Percentiles rank a stretch among this genome's conserved stretches.
These are phyloP conservation scores for Labeo catla DNA, from an alignment of 2,113 vertebrate species.

Conservation along the genomic window DNA sequence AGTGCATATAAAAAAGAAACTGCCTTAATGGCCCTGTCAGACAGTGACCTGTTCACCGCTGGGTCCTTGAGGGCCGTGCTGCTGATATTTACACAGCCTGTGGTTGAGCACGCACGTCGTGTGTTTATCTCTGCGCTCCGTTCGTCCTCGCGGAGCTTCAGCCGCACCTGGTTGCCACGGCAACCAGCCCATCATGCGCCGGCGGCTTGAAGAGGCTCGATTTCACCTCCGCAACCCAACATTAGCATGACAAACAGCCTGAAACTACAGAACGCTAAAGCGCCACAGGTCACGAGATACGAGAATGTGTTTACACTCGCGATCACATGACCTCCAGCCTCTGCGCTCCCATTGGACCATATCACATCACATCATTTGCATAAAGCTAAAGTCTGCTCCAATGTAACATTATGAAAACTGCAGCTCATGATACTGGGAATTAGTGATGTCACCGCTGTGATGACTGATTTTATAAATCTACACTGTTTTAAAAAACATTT, in stretches of 20 bases:
- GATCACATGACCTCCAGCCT: not conserved
- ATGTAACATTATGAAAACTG: not conserved
- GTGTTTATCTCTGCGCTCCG: slow-evolving; percentile 22
- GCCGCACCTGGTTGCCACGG: slow-evolving; percentile 36
- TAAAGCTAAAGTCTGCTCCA: not conserved
- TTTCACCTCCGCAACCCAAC: not conserved
- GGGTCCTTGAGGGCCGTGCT: not conserved
- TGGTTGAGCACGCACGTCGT: not conserved
- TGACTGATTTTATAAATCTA: not conserved
- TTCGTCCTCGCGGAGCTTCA: slow-evolving; percentile 11
- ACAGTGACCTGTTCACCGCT: not conserved
- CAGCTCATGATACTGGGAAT: not conserved
- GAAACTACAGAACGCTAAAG: not conserved
- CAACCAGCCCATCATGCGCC: not conserved
- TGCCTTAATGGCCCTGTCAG: not conserved
- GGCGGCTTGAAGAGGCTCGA: not conserved
- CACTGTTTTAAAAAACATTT: too few species aligned
- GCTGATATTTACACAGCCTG: slow-evolving; percentile 19
- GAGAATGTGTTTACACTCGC: not conserved
- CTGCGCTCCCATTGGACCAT: not conserved
- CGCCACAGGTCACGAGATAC: not conserved
- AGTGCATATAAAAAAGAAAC: not conserved
- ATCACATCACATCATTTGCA: not conserved
- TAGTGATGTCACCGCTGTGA: not conserved
- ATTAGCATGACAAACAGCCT: not conserved